Evolutionary conservation across 2,888 invertebrate species (phyloP).

Genomic region (Chironomus riparius): DNA sequence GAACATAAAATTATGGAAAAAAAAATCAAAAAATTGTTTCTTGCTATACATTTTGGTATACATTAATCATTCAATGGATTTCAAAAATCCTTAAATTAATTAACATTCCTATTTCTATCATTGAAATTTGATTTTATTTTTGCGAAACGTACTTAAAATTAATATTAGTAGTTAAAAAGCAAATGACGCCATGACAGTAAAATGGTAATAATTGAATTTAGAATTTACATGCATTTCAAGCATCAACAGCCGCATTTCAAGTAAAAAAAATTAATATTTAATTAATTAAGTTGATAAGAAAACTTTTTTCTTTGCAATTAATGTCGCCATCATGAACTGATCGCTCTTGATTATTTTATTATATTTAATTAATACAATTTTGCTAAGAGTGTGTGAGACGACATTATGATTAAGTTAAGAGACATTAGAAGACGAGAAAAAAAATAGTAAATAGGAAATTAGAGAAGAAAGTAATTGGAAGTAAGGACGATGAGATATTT

Average conservation of each 20-base stretch:
- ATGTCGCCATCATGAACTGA: slow-evolving; percentile 2
- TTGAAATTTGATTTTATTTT: neutral
- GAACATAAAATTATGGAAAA: neutral
- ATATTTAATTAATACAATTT: neutral
- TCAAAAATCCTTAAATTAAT: slow-evolving; percentile 11
- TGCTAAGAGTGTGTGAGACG: too few relatives aligned
- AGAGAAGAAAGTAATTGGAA: slow-evolving; percentile 28
- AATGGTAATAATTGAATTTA: slow-evolving; percentile 6
- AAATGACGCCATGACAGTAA: slow-evolving; percentile 14
- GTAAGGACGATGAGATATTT: slow-evolving; percentile 30
- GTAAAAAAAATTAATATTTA: neutral
- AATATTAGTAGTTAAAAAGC: neutral
- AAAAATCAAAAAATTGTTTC: neutral
- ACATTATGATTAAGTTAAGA: too few relatives aligned
- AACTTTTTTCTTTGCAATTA: neutral
- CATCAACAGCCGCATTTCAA: neutral
- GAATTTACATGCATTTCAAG: neutral
- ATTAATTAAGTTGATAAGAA: neutral
- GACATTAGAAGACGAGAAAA: too few relatives aligned
- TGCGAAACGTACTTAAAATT: neutral
- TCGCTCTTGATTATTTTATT: neutral
- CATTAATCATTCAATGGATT: neutral
- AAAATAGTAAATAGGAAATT: neutral
- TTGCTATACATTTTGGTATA: neutral
- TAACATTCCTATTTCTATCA: too few relatives aligned